Evolutionary conservation across 1,140 invertebrate genomes (phyloP).

Genomic region (Nephila pilipes): DNA sequence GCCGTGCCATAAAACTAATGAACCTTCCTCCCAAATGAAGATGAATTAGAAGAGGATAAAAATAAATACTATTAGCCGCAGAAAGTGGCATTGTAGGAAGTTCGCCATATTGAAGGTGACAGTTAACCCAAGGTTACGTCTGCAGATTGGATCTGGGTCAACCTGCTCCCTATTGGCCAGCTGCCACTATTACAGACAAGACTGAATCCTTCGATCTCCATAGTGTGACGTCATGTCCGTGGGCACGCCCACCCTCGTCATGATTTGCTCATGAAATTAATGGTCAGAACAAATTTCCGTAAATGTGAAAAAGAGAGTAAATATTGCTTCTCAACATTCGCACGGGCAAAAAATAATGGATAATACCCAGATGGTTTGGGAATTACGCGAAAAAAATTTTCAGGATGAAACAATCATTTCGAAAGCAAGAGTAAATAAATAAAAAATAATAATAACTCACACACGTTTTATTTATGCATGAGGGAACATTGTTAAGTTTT

Average conservation of each 20-base stretch:
- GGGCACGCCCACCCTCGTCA: neutral
- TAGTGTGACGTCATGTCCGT: constrained; percentile 25
- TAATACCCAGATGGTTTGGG: neutral
- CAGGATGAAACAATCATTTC: too few species aligned
- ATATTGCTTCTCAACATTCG: neutral
- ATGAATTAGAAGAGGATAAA: constrained; percentile 44
- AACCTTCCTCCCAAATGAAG: constrained; percentile 34
- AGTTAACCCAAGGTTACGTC: constrained; percentile 60
- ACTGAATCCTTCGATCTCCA: constrained; percentile 6
- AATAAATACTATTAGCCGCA: constrained; percentile 43
- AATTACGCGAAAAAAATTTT: neutral
- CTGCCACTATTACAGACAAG: constrained; percentile 3
- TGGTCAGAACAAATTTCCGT: neutral
- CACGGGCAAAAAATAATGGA: neutral
- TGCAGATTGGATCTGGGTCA: constrained; percentile 30
- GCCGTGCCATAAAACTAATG: constrained; percentile 39
- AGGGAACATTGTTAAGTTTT: too few species aligned
- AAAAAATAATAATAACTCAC: too few species aligned
- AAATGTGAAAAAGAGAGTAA: constrained; percentile 6
- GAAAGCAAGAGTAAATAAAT: too few species aligned
- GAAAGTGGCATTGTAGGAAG: constrained; percentile 48
- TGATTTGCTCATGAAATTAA: constrained; percentile 24
- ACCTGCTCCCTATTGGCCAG: constrained; percentile 49
- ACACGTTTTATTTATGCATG: too few species aligned
- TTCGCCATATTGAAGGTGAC: constrained; percentile 56